phyloP scores from a whole-genome alignment of 2,888 invertebrate genomes.

The Oxyteleia sp. region DNA sequence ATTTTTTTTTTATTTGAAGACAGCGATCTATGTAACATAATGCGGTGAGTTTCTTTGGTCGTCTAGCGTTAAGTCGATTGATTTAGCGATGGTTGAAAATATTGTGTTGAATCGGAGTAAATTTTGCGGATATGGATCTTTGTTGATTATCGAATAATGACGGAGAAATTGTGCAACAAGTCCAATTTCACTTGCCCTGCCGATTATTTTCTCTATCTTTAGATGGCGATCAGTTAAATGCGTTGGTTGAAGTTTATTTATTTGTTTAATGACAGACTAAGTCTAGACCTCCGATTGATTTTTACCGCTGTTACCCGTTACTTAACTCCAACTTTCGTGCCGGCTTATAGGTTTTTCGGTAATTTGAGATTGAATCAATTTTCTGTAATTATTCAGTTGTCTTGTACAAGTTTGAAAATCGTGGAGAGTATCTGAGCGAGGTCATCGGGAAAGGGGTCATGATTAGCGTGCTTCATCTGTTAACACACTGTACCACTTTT shows the following conservation, averaged over 20 bases:
- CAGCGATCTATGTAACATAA: conserved; percentile 1
- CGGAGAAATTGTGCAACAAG: conserved; percentile 39
- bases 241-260: conserved; percentile 25
- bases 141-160: conserved; percentile 47
- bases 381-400: conserved; percentile 58
- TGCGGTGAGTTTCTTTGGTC: conserved; percentile 35
- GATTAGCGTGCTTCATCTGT: conserved; percentile 81
- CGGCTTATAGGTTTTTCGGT: conserved; percentile 26
- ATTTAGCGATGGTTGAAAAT: conserved; percentile 31
- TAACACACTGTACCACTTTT: conserved; percentile 79
- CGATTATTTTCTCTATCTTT: conserved; percentile 27
- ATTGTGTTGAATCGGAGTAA: conserved; percentile 25
- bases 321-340: conserved; percentile 9
- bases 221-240: conserved; percentile 26
- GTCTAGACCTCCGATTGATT: not conserved
- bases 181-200: conserved; percentile 41
- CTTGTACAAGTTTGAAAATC: conserved; percentile 55
- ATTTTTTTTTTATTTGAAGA: too few relatives aligned
- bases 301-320: conserved; percentile 19
- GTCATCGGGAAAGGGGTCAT: conserved; percentile 81
- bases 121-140: conserved; percentile 53
- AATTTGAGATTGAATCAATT: conserved; percentile 53
- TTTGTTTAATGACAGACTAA: not conserved
- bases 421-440: conserved; percentile 77
- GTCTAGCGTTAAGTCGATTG: conserved; percentile 28